A percentile compares a stretch with the other conserved stretches of the same genome.
phyloP scores from a whole-genome alignment of 2,888 invertebrate species.

The Eupithecia vulgata region DNA sequence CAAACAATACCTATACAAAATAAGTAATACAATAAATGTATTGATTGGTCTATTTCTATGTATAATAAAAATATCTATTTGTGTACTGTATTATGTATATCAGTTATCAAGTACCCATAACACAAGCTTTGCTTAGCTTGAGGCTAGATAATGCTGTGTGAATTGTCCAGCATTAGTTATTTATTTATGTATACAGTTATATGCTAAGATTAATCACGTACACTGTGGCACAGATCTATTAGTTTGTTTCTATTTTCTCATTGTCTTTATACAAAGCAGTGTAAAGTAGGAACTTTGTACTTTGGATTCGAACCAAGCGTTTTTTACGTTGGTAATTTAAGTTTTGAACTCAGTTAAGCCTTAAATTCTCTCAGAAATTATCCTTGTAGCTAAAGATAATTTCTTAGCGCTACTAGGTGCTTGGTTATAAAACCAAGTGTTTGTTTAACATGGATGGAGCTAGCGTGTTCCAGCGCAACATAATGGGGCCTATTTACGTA shows the following conservation, averaged over 20 bases:
- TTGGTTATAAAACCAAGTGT: background rate
- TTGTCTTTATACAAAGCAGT: background rate
- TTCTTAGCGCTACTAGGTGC: no score
- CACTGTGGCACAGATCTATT: background rate
- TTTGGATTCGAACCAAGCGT: background rate
- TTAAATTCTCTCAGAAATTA: background rate
- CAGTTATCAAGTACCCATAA: no score
- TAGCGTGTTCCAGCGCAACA: constrained; percentile 20
- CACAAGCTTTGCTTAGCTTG: no score
- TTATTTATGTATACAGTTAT: no score
- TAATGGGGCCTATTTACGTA: constrained; percentile 35
- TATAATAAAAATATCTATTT: no score
- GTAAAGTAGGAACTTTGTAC: background rate
- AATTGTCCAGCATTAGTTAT: no score
- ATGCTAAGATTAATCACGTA: constrained; percentile 12
- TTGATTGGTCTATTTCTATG: no score
- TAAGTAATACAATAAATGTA: constrained; percentile 10
- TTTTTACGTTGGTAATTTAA: background rate
- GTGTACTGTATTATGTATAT: no score
- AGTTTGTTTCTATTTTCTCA: background rate
- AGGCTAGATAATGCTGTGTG: no score
- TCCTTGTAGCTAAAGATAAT: background rate
- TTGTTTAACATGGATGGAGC: constrained; percentile 5
- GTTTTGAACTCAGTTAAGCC: background rate
- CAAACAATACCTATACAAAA: constrained; percentile 18